A percentile compares a stretch with the other conserved stretches of the same genome.
These are phyloP conservation scores for Amphilophus citrinellus DNA, from an alignment of 2,113 vertebrate genomes.

Conservation along the genomic window DNA sequence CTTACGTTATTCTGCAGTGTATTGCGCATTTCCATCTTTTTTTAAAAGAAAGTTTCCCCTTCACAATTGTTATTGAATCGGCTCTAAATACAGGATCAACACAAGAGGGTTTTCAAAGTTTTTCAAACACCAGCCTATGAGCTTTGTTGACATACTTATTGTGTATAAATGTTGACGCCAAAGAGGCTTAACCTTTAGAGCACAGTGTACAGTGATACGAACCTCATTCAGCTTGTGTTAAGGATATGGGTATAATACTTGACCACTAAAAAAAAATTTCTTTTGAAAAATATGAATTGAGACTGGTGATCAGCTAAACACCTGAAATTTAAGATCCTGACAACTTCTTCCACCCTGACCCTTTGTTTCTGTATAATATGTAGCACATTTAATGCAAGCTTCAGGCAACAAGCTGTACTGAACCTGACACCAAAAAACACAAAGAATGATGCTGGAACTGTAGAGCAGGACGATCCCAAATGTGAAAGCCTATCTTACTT, in stretches of 20 bases:
- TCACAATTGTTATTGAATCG: not conserved
- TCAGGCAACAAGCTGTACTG: not conserved
- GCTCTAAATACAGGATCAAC: not conserved
- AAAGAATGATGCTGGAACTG: slow-evolving; percentile 24
- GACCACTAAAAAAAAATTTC: not conserved
- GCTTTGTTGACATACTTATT: slow-evolving; percentile 64
- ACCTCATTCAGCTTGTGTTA: slow-evolving; percentile 7
- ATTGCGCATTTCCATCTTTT: slow-evolving; percentile 11
- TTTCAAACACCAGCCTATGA: not conserved
- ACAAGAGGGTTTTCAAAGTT: slow-evolving; percentile 4
- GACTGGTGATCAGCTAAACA: too few relatives aligned
- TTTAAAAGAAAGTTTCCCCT: not conserved
- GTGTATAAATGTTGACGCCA: slow-evolving; percentile 29
- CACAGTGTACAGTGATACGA: slow-evolving; percentile 25
- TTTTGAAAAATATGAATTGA: not conserved
- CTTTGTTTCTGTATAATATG: not conserved
- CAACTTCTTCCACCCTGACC: too few relatives aligned
- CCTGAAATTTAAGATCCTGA: too few relatives aligned
- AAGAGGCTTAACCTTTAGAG: slow-evolving; percentile 35
- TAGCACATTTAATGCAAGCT: not conserved
- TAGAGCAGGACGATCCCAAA: not conserved
- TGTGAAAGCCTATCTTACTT: slow-evolving; percentile 19
- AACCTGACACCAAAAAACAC: slow-evolving; percentile 6
- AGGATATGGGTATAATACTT: not conserved
- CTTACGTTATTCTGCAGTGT: slow-evolving; percentile 10